Base-by-base conservation (phyloP, 2,888 invertebrate genomes). In the Synanthedon formicaeformis region DNA sequence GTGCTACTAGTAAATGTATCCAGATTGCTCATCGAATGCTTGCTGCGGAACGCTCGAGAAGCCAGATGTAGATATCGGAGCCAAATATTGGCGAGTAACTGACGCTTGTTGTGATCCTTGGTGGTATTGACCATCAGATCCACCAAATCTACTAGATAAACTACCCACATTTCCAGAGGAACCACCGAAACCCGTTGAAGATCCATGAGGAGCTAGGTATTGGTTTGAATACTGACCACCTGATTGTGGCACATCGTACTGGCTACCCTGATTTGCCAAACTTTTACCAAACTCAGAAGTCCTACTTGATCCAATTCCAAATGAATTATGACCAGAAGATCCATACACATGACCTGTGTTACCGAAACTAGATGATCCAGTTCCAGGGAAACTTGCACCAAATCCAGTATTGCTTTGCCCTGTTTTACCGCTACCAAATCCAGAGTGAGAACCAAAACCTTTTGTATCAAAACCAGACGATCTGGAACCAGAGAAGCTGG, bases 11-110 rank as follows among this genome's bases (percentile, higher is more conserved):
- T 86, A 86, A 27, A 76, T 73, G 64, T 86, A 86, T 50, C 84
- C 84, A 16, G 81, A 81, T 52, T 80, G 59, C 55, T 82, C 85
- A 51, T 87, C 81, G 54, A 87, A 87, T 45, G 51, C 60, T 57
- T 86, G 86, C 55, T 84, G 83, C 16, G 81, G 80, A 49, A 63
- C 60, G 58, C 76, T 71, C 58, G 76, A 71, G 64, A 65, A 64
- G 60, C 52, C 63, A 10, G 64, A 65, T 27, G 70, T 62, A 27
- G 66, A 54, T 55, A 71, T 74, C 2, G 85, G 83, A 5, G 81
- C 71, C 57, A 79, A 64, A 66, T 85, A 84, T 59, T 84, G 83
- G 52, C 78, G 77, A 64, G 34, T 52, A 40, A 18, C 16, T 12
- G 49, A 14, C 2, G 18, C 23, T 40, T 54, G 52, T n/a, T 52